Base-by-base conservation (phyloP, 1,140 invertebrate species). In the Heliothis subflexa region DNA sequence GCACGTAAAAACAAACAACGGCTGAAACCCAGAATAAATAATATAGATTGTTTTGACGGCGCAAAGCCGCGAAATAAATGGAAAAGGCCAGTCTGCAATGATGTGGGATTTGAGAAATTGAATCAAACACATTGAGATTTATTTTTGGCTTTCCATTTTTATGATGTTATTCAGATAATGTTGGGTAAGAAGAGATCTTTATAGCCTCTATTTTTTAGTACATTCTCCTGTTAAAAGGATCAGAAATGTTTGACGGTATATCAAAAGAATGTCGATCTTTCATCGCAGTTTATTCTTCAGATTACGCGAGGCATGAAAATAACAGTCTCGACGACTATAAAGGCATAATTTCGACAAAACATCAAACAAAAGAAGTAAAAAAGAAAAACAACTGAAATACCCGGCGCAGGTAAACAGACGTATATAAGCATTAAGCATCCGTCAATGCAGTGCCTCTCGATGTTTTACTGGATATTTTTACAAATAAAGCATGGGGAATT, bases 301-400 rank as follows among this genome's bases (percentile, higher is more conserved):
- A 14, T 12, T 71, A n/a, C 3, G 49, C 57, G 33, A 71, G 33
- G 33, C 21, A 72, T 45, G n/a, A 62, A 52, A 21, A 62, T 52
- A 57, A 62, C 59, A 78, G 25, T 28, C 47, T 52, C 49, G 73
- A 78, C 62, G 62, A 76, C 66, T 59, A 71, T 74, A 78, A 66
- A 80, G 72, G 61, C 71, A 47, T 49, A 66, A 83, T 78, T 81
- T 79, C 72, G 40, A 61, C 72, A 55, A 78, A 81, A 83, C 76
- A 83, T 83, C 79, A 80, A 80, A 83, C 79, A 79, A 80, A 75
- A 78, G 57, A 64, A 50, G 76, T 71, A 55, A 83, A 78, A 74
- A 68, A 57, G 78, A 72, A 79, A 77, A 78, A 75, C 76, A 49
- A 7, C 12, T 45, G 21, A 70, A 50, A 49, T 52, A 52, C 47